Evolutionary conservation across 2,888 invertebrate species (phyloP), one percentile per base, ranked within the genome.

Genomic region (Girardia tigrina): DNA sequence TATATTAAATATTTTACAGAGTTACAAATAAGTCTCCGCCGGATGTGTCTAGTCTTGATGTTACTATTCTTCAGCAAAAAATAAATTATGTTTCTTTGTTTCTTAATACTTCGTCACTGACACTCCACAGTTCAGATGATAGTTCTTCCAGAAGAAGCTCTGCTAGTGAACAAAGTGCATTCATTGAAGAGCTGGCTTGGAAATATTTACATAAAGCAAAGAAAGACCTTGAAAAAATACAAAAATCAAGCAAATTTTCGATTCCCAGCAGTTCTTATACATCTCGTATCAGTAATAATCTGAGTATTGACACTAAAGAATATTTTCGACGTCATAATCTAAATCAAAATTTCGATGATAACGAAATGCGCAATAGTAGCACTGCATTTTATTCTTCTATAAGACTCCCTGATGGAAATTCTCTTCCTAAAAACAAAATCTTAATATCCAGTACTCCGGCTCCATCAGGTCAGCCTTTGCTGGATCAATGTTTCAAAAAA

Each of bases 61-160:
- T n/a, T n/a, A 56, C 56, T 8, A 56, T 56, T 56, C 56, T 56
- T n/a, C 56, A 56, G 23, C 56, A 56, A 12, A 56, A 56, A 56
- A 56, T 56, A 6, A 56, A 56, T 56, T 56, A 56, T 16, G 56
- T 56, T 56, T 56, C 56, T 6, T 8, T 56, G 4, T 56, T 56
- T 23, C 56, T 56, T 23, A 56, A 56, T 23, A 56, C n/a, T 56
- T 56, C 56, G n/a, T 6, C 23, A 20, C 23, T n/a, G 4, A 56
- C 56, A 12, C 23, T 56, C 6, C n/a, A 56, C 23, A 20, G 20
- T 56, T 20, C 56, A 2, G n/a, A 16, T 8, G 56, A 12, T 4
- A 16, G n/a, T 56, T 23, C n/a, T 56, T n/a, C n/a, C n/a, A 4
- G 56, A 23, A 56, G n/a, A 56, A 56, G 56, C n/a, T 56, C 56